Conservation (phyloP, 2,113 vertebrate species). For the Pluvialis apricaria region DNA sequence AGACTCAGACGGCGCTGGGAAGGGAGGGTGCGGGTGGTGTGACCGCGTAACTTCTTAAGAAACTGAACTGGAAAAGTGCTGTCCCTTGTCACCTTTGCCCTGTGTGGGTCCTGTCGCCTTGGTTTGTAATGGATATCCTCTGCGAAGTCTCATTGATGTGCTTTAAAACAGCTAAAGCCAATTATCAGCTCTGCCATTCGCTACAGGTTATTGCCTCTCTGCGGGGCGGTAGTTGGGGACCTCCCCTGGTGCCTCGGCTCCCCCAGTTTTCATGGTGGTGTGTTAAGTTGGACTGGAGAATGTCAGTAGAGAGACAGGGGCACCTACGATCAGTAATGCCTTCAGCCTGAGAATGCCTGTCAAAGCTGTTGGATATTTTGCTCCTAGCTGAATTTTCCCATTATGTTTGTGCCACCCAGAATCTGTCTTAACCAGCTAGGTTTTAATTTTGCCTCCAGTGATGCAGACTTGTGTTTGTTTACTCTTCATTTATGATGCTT, state of each 20-base stretch:
- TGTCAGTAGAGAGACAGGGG: background rate
- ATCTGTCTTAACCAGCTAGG: background rate
- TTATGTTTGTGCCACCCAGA: background rate
- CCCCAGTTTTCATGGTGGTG: fast-evolving
- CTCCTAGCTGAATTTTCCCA: background rate
- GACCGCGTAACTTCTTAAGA: background rate
- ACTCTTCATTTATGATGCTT: background rate
- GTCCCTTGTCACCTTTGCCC: background rate
- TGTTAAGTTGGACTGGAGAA: background rate
- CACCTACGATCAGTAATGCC: background rate
- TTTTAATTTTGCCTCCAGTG: background rate
- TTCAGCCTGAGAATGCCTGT: background rate
- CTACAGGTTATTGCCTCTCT: background rate
- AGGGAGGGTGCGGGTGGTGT: background rate
- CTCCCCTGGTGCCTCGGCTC: background rate
- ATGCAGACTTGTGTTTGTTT: background rate
- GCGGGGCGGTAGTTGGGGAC: background rate
- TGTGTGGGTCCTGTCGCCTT: no score
- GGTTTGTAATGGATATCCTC: background rate
- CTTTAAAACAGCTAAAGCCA: background rate
- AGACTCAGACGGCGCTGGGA: background rate
- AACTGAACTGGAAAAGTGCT: background rate
- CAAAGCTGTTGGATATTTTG: background rate
- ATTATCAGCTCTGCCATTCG: background rate
- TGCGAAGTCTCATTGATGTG: background rate